phyloP scores from a whole-genome alignment of 2,113 vertebrate genomes.

The Castor canadensis region DNA sequence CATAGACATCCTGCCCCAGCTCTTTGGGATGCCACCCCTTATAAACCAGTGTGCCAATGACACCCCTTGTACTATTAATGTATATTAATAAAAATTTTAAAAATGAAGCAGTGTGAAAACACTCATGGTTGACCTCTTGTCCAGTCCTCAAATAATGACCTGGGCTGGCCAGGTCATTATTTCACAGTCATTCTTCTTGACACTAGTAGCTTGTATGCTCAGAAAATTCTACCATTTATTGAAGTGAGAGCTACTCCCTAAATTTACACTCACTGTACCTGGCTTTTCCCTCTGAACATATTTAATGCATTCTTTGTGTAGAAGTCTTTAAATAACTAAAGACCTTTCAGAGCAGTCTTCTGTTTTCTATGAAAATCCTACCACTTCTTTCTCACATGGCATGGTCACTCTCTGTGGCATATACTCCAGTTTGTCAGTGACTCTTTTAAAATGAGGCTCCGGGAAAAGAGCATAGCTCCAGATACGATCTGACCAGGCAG shows the following conservation, averaged over 20 bases:
- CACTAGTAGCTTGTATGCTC: background rate
- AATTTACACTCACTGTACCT: background rate
- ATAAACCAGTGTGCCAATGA: background rate
- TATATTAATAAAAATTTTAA: too few species aligned
- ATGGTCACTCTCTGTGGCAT: background rate
- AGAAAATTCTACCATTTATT: conserved; percentile 1
- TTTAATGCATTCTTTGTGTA: background rate
- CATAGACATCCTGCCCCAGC: too few species aligned
- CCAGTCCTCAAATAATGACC: background rate
- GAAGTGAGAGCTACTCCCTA: background rate
- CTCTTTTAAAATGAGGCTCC: background rate
- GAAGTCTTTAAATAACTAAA: conserved; percentile 6
- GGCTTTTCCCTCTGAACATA: background rate
- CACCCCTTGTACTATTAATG: too few species aligned
- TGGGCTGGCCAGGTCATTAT: background rate
- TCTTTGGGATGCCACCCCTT: background rate
- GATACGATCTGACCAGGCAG: background rate
- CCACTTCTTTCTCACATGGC: background rate
- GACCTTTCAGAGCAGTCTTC: background rate
- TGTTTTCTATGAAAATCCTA: conserved; percentile 4
- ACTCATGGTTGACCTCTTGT: background rate
- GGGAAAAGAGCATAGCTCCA: background rate
- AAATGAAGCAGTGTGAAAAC: too few species aligned
- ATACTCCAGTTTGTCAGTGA: background rate
- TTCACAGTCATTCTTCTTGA: background rate